Percentiles rank a stretch among this genome's conserved stretches.
Conservation (phyloP, 2,797 vertebrate species). For the Champsocephalus gunnari region DNA sequence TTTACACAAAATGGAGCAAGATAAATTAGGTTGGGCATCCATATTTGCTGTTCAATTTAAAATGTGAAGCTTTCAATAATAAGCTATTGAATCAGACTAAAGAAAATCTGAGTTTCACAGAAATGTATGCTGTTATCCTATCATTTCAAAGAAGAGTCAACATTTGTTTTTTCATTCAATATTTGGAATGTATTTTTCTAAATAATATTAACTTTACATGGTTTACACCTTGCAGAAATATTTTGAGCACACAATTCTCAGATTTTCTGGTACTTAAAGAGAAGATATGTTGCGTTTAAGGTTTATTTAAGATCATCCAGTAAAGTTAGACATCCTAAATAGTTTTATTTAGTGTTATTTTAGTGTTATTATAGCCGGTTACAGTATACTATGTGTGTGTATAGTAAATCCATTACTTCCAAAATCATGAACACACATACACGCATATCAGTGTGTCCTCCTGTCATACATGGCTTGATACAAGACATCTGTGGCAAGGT, state of each 20-base stretch:
- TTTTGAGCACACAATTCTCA: background rate
- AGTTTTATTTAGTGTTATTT: background rate
- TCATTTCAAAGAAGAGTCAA: background rate
- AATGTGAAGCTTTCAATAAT: slow-evolving; percentile 8
- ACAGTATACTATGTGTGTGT: background rate
- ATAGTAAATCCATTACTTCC: background rate
- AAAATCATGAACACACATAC: slow-evolving; percentile 9
- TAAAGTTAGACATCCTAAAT: background rate
- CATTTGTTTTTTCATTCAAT: background rate
- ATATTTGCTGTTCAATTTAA: slow-evolving; percentile 17
- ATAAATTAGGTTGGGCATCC: slow-evolving; percentile 4
- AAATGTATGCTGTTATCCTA: background rate
- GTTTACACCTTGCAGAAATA: background rate
- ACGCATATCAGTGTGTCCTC: slow-evolving; percentile 14
- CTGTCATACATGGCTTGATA: slow-evolving; percentile 47
- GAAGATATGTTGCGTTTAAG: background rate
- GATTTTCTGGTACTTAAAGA: slow-evolving; percentile 2
- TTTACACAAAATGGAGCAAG: slow-evolving; percentile 5
- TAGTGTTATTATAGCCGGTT: background rate
- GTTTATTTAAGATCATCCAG: background rate
- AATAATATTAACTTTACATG: background rate
- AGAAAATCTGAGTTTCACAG: slow-evolving; percentile 14
- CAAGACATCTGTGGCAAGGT: slow-evolving; percentile 73
- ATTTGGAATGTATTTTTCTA: background rate
- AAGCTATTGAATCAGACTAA: slow-evolving; percentile 16